Evolutionary conservation across 2,113 vertebrate genomes (phyloP).

Genomic region (Laticauda colubrina): DNA sequence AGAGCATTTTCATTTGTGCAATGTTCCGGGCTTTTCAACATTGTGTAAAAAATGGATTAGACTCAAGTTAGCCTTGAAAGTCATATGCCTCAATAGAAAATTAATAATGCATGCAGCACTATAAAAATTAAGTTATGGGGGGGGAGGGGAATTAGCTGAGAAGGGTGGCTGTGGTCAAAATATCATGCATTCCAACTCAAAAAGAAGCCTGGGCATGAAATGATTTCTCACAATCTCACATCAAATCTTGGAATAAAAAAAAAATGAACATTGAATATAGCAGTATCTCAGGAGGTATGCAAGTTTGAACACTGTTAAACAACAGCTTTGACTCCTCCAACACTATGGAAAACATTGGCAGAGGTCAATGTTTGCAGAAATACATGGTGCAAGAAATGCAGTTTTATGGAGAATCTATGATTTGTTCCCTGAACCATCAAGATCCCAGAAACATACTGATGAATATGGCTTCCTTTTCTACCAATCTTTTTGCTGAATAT

Average conservation of each 20-base stretch:
- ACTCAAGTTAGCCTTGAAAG: constrained; percentile 68
- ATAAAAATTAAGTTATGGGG: constrained; percentile 56
- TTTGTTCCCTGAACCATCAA: background rate
- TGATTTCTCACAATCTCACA: background rate
- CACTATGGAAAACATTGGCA: background rate
- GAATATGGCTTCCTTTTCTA: background rate
- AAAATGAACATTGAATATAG: background rate
- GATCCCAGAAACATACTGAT: background rate
- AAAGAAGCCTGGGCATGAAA: constrained; percentile 16
- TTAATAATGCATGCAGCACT: constrained; percentile 62
- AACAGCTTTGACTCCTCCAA: background rate
- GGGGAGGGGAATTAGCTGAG: constrained; percentile 64
- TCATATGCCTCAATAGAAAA: constrained; percentile 65
- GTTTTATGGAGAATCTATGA: background rate
- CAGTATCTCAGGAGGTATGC: background rate
- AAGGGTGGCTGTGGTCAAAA: constrained; percentile 59
- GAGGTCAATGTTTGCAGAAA: background rate
- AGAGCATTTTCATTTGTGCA: constrained; percentile 67
- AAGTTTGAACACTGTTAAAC: background rate
- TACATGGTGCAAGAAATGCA: background rate
- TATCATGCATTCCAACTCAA: constrained; percentile 50
- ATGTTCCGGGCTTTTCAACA: constrained; percentile 62
- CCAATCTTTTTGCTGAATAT: background rate
- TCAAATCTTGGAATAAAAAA: background rate
- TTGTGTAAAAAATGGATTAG: constrained; percentile 64